Evolutionary conservation across 2,797 vertebrate genomes (phyloP).

Genomic region (Pseudochirops cupreus): DNA sequence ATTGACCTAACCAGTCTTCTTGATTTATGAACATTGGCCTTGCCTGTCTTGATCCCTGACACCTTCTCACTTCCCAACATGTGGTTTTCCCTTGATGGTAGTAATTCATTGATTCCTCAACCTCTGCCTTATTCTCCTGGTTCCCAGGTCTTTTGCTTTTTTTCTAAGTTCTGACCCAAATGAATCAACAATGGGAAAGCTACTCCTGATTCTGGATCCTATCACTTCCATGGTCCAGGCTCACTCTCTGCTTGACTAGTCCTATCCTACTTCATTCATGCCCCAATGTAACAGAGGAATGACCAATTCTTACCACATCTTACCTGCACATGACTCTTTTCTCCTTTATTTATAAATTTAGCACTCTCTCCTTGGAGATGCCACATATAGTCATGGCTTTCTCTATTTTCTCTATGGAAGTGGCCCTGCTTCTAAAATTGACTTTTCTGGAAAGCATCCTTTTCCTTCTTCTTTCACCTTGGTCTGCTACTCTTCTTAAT

Average conservation of each 20-base stretch:
- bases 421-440: not conserved
- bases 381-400: not conserved
- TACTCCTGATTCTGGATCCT: not conserved
- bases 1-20: not conserved
- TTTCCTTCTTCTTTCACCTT: not conserved
- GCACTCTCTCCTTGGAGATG: not conserved
- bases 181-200: not conserved
- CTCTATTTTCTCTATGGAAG: not conserved
- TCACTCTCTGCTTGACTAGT: not conserved
- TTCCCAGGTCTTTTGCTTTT: not conserved
- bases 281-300: not conserved
- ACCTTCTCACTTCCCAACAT: not conserved
- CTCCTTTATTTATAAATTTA: not conserved
- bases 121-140: not conserved
- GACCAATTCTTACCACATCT: not conserved
- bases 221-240: not conserved
- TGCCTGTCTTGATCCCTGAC: not conserved
- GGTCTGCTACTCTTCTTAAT: not conserved
- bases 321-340: not conserved
- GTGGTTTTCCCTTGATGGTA: not conserved
- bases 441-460: constrained; percentile 12
- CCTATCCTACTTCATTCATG: not conserved
- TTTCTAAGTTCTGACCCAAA: not conserved
- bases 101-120: not conserved
- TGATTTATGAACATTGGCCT: not conserved